Evolutionary conservation across 2,113 vertebrate genomes (phyloP), one percentile per base, ranked within the genome.

Genomic region (Phaetusa simplex): DNA sequence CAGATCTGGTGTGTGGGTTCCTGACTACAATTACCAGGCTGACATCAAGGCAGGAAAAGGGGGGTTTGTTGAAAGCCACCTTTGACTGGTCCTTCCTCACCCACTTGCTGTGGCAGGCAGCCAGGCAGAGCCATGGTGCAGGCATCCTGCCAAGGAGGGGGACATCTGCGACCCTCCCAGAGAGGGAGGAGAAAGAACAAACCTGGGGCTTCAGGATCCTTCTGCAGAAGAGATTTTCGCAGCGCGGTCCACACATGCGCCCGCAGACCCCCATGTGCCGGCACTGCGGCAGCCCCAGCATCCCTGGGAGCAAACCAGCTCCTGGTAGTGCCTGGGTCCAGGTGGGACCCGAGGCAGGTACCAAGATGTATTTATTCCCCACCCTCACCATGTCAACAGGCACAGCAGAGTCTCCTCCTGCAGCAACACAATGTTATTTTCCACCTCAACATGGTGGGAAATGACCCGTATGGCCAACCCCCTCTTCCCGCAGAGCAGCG

Each of bases 161-260:
- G 11, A 22, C 62, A 42, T 4, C 52, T 50, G 11, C 1, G 8
- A 62, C 58, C 59, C 56, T 34, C 58, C 59, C 3, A 2, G 24
- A 27, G 15, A 65, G 64, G 47, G 38, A 49, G 65, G 49, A 55
- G 43, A 52, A 72, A 18, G 22, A 58, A 66, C 6, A 8, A 73
- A 66, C 7, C 11, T 50, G 17, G 65, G 67, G 55, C 65, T 79
- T 62, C 61, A 58, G 42, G 26, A 82, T n/a, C 16, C 40, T 84
- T 49, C 70, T 42, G 45, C 82, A 70, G 34, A 70, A 47, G 20
- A 34, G 45, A 29, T 47, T 49, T 52, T 27, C 0, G 0, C 43
- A 55, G 73, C 3, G 3, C 5, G 8, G 12, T 34, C 19, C 73
- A 64, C 26, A 42, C 9, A 1, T 3, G 17, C 1, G 0, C n/a